Base-by-base conservation (phyloP, 2,888 invertebrate genomes). In the Synanthedon formicaeformis region DNA sequence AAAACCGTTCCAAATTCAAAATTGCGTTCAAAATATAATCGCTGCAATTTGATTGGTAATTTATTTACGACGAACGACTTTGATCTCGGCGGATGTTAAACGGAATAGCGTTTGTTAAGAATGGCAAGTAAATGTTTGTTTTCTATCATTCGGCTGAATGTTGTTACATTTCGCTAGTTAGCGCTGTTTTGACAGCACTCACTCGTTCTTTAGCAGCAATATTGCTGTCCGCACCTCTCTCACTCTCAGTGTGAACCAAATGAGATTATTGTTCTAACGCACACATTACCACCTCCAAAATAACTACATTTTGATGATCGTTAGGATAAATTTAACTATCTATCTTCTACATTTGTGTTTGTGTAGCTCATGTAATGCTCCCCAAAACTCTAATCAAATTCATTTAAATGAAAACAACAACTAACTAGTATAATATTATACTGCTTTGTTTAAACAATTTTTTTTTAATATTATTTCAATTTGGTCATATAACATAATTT, bases 141-240 rank as follows among this genome's bases (percentile, higher is more conserved):
- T 84, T 78, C 78, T 82, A 85, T 86, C 85, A 81, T 74, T 77
- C 82, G 70, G 74, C 74, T 78, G 74, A 82, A 78, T 78, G 83
- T 80, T 78, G 76, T 81, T 76, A 71, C 75, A 78, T 79, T 78
- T 74, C 69, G 82, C 78, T 78, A 78, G 80, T 81, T 80, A 75
- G 69, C 70, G 75, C 68, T 86, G 84, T 86, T 86, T 84, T 85
- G 86, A 86, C 86, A 83, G 76, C 45, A 69, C 73, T 81, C 81
- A 75, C 73, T 84, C 82, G 80, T 64, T 71, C 66, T 61, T 57
- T 61, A 61, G 64, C 66, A 61, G 69, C 71, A 77, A 83, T 83
- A 83, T 79, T 64, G 74, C 81, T 82, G 83, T 83, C 83, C 71
- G 65, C 82, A 71, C 73, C 73, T 63, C 71, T 64, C 66, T 62